These are phyloP conservation scores for Adrianichthys oophorus DNA, from an alignment of 2,797 vertebrate species.

Conservation along the genomic window DNA sequence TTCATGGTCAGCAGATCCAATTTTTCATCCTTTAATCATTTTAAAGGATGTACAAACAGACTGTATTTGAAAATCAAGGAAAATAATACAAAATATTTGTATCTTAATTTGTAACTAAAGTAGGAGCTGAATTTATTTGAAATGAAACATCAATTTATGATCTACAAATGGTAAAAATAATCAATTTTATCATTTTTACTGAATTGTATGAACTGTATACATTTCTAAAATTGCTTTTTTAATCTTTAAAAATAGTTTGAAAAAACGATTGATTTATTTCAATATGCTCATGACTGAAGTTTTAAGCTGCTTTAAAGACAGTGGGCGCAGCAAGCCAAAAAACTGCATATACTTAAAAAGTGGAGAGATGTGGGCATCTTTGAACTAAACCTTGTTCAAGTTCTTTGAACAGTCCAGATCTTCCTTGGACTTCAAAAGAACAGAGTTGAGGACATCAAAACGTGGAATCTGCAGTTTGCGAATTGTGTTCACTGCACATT, in stretches of 20 bases:
- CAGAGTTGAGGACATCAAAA: conserved; percentile 41
- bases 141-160: no score
- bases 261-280: no score
- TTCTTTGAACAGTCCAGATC: conserved; percentile 31
- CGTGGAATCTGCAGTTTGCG: conserved; percentile 15
- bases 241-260: no score
- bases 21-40: conserved; percentile 9
- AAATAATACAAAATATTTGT: no score
- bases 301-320: conserved; percentile 7
- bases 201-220: no score
- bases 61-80: no score
- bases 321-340: not conserved
- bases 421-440: conserved; percentile 24
- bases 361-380: conserved; percentile 11
- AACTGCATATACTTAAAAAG: conserved; percentile 9
- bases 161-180: no score
- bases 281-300: no score
- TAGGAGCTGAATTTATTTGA: no score
- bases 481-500: conserved; percentile 18
- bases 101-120: no score
- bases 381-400: conserved; percentile 45
- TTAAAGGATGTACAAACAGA: conserved; percentile 1
- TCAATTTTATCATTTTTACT: no score
- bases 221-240: no score
- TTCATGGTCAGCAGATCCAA: conserved; percentile 18